Percentiles rank a stretch among this genome's conserved stretches.
phyloP scores from a whole-genome alignment of 53 echinoderm and acorn worm species.

The Astropecten irregularis region DNA sequence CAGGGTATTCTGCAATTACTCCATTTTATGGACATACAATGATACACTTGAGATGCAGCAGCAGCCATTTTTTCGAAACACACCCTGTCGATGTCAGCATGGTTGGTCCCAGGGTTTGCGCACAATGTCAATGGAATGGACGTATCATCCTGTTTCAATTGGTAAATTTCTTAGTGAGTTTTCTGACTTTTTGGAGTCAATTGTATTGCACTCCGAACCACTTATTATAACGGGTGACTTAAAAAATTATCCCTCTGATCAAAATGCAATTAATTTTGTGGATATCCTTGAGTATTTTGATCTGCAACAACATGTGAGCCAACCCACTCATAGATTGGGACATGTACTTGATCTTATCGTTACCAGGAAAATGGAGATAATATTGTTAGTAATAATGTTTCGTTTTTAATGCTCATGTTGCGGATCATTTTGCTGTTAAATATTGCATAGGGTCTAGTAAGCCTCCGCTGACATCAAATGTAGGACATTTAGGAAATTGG shows the following conservation, averaged over 20 bases:
- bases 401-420: constrained; percentile 31
- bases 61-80: too few relatives aligned
- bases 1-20: too few relatives aligned
- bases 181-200: constrained; percentile 7
- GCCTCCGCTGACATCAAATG: constrained; percentile 13
- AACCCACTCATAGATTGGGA: constrained; percentile 17
- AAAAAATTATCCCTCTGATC: background rate
- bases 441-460: constrained; percentile 2
- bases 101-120: too few relatives aligned
- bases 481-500: background rate
- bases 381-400: constrained; percentile 1
- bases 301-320: constrained; percentile 12
- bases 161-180: constrained; percentile 1
- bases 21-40: too few relatives aligned
- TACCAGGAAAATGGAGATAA: constrained; percentile 11
- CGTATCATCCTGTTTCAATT: background rate
- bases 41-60: too few relatives aligned
- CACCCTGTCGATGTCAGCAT: too few relatives aligned
- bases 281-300: constrained; percentile 7
- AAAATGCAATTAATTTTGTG: constrained; percentile 5
- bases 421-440: constrained; percentile 2
- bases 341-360: constrained; percentile 5
- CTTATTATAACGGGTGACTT: constrained; percentile 6
- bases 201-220: background rate
- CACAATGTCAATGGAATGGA: too few relatives aligned